Base-by-base conservation (phyloP, 2,888 invertebrate species). In the Caenorhabditis zanzibari region DNA sequence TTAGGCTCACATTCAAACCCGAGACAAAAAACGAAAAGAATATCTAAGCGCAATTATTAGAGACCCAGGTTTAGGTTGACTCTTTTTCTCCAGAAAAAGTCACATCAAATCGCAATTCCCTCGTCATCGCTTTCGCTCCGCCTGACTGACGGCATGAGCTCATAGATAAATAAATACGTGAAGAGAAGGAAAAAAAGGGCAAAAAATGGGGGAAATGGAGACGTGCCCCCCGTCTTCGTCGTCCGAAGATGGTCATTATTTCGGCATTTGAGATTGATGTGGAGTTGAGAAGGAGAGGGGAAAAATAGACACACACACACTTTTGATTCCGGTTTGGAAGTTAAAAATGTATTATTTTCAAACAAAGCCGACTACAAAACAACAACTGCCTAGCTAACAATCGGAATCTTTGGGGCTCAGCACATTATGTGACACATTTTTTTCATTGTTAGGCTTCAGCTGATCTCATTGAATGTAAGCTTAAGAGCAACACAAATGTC, bases 131-230 rank as follows among this genome's bases (percentile, higher is more conserved):
- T 26, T 63, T 63, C 26, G 54, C 7, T 44, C 75, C 75, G 66
- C 75, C 75, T 75, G 75, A 75, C 75, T 75, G 75, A 75, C 64
- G 66, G 58, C 75, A 75, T 66, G 47, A 58, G 66, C 66, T 26
- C 32, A 77, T 44, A 58, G 54, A 58, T 59, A 69, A 59, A 66
- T 63, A 52, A 71, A 68, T 61, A 35, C 28, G 63, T 59, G 61
- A 68, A 54, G 19, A 72, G 71, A 19, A 61, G 32, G 49, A 61
- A 61, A 28, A 38, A 24, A 22, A 35, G 41, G 49, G 41, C 52
- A 44, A 44, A 49, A 58, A 14, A 10, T 6, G 4, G 35, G 49
- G 76, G 61, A 58, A 68, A 69, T 61, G 35, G 61, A 77, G 71
- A 71, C 54, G 54, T 54, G 47, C 54, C 38, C 26, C 26, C 10